Base-by-base conservation (phyloP, 2,797 vertebrate genomes). In the Takifugu rubripes region DNA sequence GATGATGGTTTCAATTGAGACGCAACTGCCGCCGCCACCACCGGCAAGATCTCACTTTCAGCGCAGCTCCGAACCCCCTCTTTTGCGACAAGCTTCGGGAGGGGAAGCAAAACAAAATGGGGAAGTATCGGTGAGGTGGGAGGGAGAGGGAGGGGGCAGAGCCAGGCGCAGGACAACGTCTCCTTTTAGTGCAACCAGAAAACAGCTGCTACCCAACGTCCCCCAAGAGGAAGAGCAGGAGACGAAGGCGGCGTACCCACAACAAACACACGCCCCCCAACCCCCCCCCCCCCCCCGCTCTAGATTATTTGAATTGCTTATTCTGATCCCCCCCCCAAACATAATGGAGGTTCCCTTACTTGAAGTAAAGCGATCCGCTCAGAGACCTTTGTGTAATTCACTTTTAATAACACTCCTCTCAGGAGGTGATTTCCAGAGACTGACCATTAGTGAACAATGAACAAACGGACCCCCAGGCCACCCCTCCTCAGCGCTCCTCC, bases 191-290 rank as follows among this genome's bases (percentile, higher is more conserved):
- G 44, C 56, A 56, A 71, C 56, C 45, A 45, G 58, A 79, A 84
- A 76, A 74, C 79, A 90, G 87, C 88, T 90, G 89, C 78, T 67
- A 77, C 73, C 72, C 75, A 84, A 81, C 78, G 78, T 72, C 77
- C 71, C 74, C 70, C 61, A 72, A 57, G 64, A 64, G 64, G 71
- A 79, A 79, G 47, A 78, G 81, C 74, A 27, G 47, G 71, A 74
- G 84, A 77, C 53, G 42, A 66, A 62, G 68, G 58, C 56, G 42
- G 33, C 46, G 60, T 61, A 62, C 52, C 10, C 61, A 58, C 11
- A 24, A 62, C 64, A 78, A 61, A 47, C 64, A 40, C 36, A 33
- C 8, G 2, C 52, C 49, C 27, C 47, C 50, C 25, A 25, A 26
- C 21, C 29, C 56, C 12, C 47, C 8, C 24, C 27, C 21, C 29